Evolutionary conservation across 1,140 invertebrate genomes (phyloP).

Genomic region (Hermatobates lingyangjiaoensis): DNA sequence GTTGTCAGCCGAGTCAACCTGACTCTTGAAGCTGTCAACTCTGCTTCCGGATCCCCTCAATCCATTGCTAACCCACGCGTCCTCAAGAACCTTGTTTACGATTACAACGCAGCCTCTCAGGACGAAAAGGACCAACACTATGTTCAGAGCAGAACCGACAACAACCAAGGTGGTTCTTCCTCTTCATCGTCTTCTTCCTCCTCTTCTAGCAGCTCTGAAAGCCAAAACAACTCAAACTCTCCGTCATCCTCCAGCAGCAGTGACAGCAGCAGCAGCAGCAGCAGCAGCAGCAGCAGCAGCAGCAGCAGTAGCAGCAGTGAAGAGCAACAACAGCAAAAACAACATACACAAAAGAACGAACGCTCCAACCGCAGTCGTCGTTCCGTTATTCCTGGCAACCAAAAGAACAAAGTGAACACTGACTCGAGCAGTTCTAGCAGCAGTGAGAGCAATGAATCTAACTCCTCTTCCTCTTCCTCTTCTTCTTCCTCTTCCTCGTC

Average conservation of each 20-base stretch:
- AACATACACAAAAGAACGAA: no score
- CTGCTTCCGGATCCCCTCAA: slow-evolving; percentile 10
- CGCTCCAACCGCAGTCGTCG: no score
- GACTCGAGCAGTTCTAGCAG: background rate
- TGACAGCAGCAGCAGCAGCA: background rate
- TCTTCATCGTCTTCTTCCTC: background rate
- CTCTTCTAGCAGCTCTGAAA: background rate
- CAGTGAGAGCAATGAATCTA: background rate
- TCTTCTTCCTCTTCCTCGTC: slow-evolving; percentile 4
- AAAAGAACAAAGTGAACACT: no score
- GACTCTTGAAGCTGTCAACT: slow-evolving; percentile 14
- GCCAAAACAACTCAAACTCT: background rate
- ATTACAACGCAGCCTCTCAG: slow-evolving; percentile 14
- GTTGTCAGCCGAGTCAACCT: slow-evolving; percentile 16
- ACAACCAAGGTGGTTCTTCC: slow-evolving; percentile 4
- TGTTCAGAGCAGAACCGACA: background rate
- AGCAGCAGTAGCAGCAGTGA: slow-evolving; percentile 1
- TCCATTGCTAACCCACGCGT: slow-evolving; percentile 7
- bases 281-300: background rate
- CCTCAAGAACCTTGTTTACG: slow-evolving; percentile 15
- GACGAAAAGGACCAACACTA: slow-evolving; percentile 5
- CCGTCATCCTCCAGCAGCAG: background rate
- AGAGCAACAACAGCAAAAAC: no score
- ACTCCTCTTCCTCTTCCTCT: background rate
- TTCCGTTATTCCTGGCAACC: no score